Conservation (phyloP, 2,113 vertebrate species). For the Cromileptes altivelis region DNA sequence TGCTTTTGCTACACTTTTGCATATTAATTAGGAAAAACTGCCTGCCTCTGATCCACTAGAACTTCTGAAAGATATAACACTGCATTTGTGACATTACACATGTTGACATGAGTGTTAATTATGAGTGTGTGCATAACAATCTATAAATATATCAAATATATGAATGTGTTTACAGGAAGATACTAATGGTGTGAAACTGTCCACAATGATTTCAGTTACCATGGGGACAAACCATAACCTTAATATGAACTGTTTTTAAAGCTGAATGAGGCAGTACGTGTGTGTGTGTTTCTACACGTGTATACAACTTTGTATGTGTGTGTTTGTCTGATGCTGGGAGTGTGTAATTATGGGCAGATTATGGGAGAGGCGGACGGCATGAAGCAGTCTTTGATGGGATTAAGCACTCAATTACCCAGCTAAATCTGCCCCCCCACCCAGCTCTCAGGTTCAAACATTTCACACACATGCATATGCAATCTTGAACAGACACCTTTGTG, state of each 20-base stretch:
- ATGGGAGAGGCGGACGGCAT: conserved; percentile 72
- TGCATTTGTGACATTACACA: background rate
- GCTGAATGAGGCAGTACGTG: background rate
- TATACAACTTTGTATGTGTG: conserved; percentile 29
- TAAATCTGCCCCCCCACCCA: conserved; percentile 57
- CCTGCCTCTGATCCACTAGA: background rate
- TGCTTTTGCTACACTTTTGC: conserved; percentile 11
- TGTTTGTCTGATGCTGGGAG: conserved; percentile 54
- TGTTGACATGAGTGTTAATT: conserved; percentile 2
- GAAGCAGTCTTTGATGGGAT: conserved; percentile 84
- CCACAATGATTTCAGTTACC: conserved; percentile 11
- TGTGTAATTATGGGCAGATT: conserved; percentile 84
- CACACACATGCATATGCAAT: background rate
- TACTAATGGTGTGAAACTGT: background rate
- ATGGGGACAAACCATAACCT: conserved; percentile 34
- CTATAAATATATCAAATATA: background rate
- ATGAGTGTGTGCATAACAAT: background rate
- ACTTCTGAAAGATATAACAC: background rate
- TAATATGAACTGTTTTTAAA: conserved; percentile 33
- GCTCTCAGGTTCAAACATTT: conserved; percentile 44
- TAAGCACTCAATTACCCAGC: conserved; percentile 83
- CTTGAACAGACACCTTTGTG: conserved; percentile 26
- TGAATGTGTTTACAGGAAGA: background rate
- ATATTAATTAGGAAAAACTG: conserved; percentile 5
- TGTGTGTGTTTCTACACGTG: conserved; percentile 20